Base-by-base conservation (phyloP, 2,113 vertebrate species). In the Capra hircus region DNA sequence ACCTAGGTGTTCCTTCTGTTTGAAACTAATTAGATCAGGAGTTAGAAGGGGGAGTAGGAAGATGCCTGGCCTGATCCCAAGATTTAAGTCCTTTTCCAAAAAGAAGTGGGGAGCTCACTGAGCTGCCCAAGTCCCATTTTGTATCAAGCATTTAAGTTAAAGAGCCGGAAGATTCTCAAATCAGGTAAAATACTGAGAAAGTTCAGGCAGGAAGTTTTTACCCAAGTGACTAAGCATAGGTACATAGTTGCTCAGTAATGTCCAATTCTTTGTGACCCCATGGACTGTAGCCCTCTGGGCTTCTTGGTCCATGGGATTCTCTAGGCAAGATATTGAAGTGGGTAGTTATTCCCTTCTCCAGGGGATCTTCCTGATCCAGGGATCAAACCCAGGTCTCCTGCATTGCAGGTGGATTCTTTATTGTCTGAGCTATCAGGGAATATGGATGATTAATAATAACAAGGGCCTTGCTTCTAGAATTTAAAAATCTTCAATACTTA, bases 21-120 rank as follows among this genome's bases (percentile, higher is more conserved):
- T 67, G 95, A 93, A 93, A 90, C 77, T 97, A 95, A 93, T 97
- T 97, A 96, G 83, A 84, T 4, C 33, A 48, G 77, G 45, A 96
- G 40, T 53, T 59, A 77, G 17, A 77, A 81, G 7, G 6, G 21
- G 11, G 25, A 64, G 7, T 45, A 71, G 71, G 45, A 90, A 64
- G 52, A 80, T 64, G 78, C 1, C 36, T 57, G 60, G 43, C 28
- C 21, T 91, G 43, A 88, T 82, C 40, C 33, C 27, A 87, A 82
- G 28, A 27, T 50, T 50, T 77, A n/a, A 97, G 4, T 5, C n/a
- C 7, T 30, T 23, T 78, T 82, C 43, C 40, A 36, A 43, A 78
- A 94, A 28, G 23, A 84, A 64, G 7, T 11, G 13, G 36, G 52
- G 45, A 82, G 23, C 43, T 53, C 9, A 16, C 4, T 7, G 27